These are phyloP conservation scores for Calypte anna DNA, from an alignment of 2,113 vertebrate species.

Conservation along the genomic window DNA sequence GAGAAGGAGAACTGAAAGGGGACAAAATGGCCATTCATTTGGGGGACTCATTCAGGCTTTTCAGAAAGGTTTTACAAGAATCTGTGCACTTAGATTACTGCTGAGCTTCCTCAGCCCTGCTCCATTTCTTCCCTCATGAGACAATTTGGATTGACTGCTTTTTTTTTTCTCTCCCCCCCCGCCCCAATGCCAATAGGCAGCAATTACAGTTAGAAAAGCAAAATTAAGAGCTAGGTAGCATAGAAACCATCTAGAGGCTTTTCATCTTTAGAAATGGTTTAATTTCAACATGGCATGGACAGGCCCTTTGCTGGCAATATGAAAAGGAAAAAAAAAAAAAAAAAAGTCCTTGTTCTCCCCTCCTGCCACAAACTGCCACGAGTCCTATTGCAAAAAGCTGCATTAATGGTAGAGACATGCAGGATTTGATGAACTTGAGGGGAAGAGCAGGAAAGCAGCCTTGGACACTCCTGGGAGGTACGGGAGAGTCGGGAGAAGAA, in stretches of 20 bases:
- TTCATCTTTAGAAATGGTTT: not conserved
- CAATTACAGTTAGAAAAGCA: not conserved
- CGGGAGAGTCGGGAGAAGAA: not conserved
- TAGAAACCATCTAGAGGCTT: slow-evolving; percentile 7
- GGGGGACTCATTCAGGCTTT: slow-evolving; percentile 67
- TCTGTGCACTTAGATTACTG: slow-evolving; percentile 59
- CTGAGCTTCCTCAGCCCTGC: slow-evolving; percentile 64
- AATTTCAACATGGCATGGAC: not conserved
- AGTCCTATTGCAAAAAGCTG: not conserved
- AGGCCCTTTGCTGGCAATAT: not conserved
- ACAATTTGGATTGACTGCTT: slow-evolving; percentile 11
- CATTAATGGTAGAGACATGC: not conserved
- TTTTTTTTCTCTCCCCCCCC: slow-evolving; percentile 16
- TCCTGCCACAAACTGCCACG: not conserved
- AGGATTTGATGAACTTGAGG: not conserved
- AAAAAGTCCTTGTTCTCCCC: not conserved
- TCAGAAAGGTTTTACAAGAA: slow-evolving; percentile 65
- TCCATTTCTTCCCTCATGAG: slow-evolving; percentile 46
- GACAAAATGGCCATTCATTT: slow-evolving; percentile 58
- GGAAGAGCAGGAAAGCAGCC: not conserved
- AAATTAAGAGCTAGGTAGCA: not conserved
- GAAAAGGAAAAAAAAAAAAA: not conserved
- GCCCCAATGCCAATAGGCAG: not conserved
- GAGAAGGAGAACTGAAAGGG: slow-evolving; percentile 49
- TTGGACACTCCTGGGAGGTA: not conserved